These are phyloP conservation scores for Argya squamiceps DNA, from an alignment of 2,797 vertebrate species.

Conservation along the genomic window DNA sequence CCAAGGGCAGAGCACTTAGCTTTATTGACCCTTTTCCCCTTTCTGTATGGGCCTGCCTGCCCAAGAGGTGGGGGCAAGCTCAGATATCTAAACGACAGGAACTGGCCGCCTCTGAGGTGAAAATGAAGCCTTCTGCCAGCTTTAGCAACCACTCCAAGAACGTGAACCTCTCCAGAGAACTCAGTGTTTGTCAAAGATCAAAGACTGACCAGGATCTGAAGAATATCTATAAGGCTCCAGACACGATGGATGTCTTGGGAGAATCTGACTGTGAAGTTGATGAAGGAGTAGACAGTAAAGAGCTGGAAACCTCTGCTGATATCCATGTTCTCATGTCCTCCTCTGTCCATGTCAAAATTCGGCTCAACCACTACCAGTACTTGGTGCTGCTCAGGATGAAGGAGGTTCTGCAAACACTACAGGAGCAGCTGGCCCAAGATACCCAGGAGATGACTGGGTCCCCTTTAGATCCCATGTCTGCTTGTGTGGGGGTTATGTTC, in stretches of 20 bases:
- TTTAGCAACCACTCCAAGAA: conserved; percentile 63
- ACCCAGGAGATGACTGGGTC: conserved; percentile 75
- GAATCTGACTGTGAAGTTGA: conserved; percentile 32
- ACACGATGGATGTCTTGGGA: conserved; percentile 34
- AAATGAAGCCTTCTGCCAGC: conserved; percentile 74
- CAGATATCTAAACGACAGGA: conserved; percentile 28
- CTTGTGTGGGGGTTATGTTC: conserved; percentile 84
- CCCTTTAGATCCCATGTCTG: conserved; percentile 70
- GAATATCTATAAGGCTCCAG: conserved; percentile 55
- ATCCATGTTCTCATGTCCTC: conserved; percentile 76
- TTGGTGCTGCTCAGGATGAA: conserved; percentile 92
- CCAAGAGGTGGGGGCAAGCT: conserved; percentile 74
- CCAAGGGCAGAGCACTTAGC: conserved; percentile 83
- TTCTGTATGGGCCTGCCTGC: conserved; percentile 89
- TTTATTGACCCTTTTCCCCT: conserved; percentile 90
- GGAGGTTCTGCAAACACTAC: conserved; percentile 85
- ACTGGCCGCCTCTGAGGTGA: conserved; percentile 39
- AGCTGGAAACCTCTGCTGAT: conserved; percentile 72
- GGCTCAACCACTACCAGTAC: conserved; percentile 95
- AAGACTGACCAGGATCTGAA: conserved; percentile 75
- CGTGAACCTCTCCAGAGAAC: conserved; percentile 47
- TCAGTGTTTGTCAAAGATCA: conserved; percentile 66
- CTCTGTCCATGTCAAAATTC: conserved; percentile 82
- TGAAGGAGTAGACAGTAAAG: conserved; percentile 15
- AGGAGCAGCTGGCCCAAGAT: conserved; percentile 85